phyloP scores from a whole-genome alignment of 2,113 vertebrate genomes.

The Cichladusa arquata region DNA sequence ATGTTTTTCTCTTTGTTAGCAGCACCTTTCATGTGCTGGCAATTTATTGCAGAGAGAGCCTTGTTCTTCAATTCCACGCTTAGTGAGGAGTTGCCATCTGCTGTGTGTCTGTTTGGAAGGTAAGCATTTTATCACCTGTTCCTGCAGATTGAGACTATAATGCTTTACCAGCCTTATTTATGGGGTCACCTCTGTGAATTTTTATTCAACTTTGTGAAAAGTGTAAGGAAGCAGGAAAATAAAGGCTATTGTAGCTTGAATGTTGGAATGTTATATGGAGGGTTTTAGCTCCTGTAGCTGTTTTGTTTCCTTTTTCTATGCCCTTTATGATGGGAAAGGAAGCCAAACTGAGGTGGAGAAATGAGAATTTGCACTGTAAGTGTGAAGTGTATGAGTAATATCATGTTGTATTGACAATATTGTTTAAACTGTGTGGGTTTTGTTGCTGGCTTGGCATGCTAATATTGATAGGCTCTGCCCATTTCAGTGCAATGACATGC shows the following conservation, averaged over 20 bases:
- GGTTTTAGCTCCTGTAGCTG: not conserved
- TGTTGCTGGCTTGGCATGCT: not conserved
- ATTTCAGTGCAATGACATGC: not conserved
- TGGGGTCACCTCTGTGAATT: not conserved
- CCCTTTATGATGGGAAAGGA: not conserved
- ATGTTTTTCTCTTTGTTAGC: constrained; percentile 33
- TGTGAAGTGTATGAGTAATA: not conserved
- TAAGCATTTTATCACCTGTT: constrained; percentile 29
- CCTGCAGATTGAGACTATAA: not conserved
- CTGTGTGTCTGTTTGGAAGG: not conserved
- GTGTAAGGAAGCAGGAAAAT: not conserved
- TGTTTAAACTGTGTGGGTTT: not conserved
- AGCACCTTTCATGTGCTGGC: not conserved
- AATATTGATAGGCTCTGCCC: not conserved
- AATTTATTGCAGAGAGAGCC: not conserved
- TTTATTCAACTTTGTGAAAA: not conserved
- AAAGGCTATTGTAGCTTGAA: not conserved
- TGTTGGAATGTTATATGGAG: not conserved
- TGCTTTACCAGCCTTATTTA: not conserved
- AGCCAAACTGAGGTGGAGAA: not conserved
- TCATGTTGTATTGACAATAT: not conserved
- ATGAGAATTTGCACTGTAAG: not conserved
- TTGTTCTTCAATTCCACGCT: not conserved
- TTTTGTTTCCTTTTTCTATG: not conserved
- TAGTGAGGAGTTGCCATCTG: not conserved